These are phyloP conservation scores for Ictidomys tridecemlineatus DNA, from an alignment of 2,113 vertebrate genomes.

Conservation along the genomic window DNA sequence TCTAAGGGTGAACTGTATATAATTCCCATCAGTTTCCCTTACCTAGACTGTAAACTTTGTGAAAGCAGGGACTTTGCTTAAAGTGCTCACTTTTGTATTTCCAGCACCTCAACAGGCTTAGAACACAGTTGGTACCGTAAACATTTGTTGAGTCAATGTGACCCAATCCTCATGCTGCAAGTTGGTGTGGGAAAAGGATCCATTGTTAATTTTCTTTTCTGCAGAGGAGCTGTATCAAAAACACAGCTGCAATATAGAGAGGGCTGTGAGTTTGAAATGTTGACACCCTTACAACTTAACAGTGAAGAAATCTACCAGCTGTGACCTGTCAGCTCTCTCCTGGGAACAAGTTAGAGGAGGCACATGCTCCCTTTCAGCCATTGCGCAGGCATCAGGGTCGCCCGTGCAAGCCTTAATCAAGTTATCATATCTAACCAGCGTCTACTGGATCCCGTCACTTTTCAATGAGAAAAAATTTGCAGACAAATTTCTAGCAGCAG, in stretches of 20 bases:
- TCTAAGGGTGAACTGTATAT: background rate
- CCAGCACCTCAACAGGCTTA: background rate
- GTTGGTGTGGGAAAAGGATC: background rate
- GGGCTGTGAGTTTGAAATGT: background rate
- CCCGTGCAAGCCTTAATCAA: constrained; percentile 82
- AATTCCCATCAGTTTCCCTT: background rate
- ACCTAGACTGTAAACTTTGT: background rate
- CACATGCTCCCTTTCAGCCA: background rate
- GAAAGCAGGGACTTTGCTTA: background rate
- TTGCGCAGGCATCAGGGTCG: constrained; percentile 25
- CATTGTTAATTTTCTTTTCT: background rate
- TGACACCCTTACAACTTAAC: background rate
- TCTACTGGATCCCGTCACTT: constrained; percentile 71
- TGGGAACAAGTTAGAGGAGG: constrained; percentile 13
- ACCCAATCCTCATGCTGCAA: background rate
- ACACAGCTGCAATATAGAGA: background rate
- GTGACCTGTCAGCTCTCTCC: constrained; percentile 53
- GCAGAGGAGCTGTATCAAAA: background rate
- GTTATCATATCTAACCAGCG: constrained; percentile 76
- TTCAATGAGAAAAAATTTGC: constrained; percentile 87
- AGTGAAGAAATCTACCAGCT: constrained; percentile 40
- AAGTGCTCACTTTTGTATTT: background rate
- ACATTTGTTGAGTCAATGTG: background rate
- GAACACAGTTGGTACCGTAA: background rate
- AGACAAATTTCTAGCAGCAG: constrained; percentile 91